A percentile compares a stretch with the other conserved stretches of the same genome.
Conservation (phyloP, 2,113 vertebrate species). For the Spheniscus mendiculus region DNA sequence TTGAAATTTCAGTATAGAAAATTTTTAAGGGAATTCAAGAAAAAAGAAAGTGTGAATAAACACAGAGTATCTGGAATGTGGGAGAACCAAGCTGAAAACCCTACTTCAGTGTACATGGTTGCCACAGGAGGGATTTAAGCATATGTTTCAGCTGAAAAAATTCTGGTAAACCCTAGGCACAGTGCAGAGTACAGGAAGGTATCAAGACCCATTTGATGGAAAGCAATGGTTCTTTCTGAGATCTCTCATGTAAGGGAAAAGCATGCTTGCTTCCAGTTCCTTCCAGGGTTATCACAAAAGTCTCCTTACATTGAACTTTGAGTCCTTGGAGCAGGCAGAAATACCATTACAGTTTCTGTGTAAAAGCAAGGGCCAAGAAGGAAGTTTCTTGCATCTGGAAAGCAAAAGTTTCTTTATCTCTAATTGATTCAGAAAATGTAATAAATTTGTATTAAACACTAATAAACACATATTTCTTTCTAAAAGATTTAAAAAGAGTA, state of each 20-base stretch:
- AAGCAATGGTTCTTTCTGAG: background rate
- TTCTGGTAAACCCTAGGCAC: background rate
- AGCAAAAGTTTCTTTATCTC: background rate
- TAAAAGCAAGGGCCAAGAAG: background rate
- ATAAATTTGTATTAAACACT: background rate
- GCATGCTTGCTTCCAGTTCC: background rate
- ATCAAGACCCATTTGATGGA: background rate
- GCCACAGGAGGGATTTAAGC: background rate
- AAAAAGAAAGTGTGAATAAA: background rate
- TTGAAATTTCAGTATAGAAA: background rate
- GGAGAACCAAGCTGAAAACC: background rate
- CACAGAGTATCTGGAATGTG: background rate
- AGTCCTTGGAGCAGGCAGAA: background rate
- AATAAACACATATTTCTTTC: background rate
- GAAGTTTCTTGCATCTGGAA: background rate
- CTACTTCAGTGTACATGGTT: background rate
- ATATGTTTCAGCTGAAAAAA: background rate
- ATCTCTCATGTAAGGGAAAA: background rate
- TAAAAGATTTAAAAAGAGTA: background rate
- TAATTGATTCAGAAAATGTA: background rate
- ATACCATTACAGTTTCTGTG: background rate
- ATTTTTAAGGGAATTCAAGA: background rate
- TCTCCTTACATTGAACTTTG: background rate
- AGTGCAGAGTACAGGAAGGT: accelerated
- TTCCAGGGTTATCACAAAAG: background rate